phyloP scores from a whole-genome alignment of 2,113 vertebrate genomes.

The Lanius collurio region DNA sequence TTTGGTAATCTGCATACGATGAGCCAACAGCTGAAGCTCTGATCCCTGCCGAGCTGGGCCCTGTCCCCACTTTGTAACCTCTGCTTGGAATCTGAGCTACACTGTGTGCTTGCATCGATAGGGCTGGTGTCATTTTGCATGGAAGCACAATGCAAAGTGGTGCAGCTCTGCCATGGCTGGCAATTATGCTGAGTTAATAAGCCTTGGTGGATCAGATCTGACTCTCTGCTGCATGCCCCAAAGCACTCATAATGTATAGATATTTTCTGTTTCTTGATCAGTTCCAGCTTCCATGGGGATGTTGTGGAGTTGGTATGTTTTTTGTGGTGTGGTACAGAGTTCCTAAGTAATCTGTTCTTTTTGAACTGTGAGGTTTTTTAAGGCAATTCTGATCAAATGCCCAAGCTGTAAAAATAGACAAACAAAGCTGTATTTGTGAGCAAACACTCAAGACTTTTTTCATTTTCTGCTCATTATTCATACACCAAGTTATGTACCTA shows the following conservation, averaged over 20 bases:
- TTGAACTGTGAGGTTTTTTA: background rate
- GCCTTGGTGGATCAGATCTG: background rate
- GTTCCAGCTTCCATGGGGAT: background rate
- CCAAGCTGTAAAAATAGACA: background rate
- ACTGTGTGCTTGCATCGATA: rapidly evolving
- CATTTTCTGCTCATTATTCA: background rate
- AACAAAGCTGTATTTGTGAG: background rate
- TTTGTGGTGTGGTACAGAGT: background rate
- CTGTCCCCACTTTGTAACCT: background rate
- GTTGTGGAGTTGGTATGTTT: background rate
- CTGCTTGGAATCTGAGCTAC: background rate
- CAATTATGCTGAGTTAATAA: background rate
- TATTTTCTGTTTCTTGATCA: background rate
- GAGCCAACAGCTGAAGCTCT: background rate
- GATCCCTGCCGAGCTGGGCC: rapidly evolving
- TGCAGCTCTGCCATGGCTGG: background rate
- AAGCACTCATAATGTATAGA: background rate
- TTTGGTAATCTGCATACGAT: background rate
- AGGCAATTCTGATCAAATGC: background rate
- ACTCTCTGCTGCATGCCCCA: background rate
- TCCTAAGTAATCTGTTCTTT: background rate
- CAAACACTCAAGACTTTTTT: background rate
- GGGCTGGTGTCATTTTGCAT: rapidly evolving
- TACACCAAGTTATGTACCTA: background rate
- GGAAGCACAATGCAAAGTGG: background rate